Percentiles rank a stretch among this genome's conserved stretches.
These are phyloP conservation scores for Hystrix cristata DNA, from an alignment of 2,113 vertebrate genomes.

Conservation along the genomic window DNA sequence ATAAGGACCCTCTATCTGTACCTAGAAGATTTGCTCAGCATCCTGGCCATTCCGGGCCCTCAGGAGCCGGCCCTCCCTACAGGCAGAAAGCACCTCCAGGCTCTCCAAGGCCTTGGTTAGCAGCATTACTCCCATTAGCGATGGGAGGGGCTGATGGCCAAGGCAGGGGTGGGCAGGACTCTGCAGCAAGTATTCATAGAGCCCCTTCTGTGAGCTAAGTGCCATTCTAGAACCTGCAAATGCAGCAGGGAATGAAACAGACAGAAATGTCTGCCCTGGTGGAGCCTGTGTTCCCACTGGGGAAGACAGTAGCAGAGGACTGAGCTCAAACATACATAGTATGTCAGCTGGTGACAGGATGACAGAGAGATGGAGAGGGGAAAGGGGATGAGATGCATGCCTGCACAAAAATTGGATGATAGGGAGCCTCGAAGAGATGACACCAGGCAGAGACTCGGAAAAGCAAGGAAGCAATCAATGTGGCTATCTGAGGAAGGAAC, in stretches of 20 bases:
- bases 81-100: neutral
- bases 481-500: neutral
- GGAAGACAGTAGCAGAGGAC: neutral
- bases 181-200: neutral
- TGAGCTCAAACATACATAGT: neutral
- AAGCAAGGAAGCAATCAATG: neutral
- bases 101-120: neutral
- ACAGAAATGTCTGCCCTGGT: neutral
- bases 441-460: neutral
- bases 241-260: neutral
- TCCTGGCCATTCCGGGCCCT: neutral
- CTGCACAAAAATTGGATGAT: neutral
- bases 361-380: neutral
- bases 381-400: neutral
- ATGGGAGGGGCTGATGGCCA: neutral
- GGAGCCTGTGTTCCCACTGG: fast-evolving
- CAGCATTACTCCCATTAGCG: neutral
- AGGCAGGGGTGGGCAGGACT: neutral
- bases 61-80: neutral
- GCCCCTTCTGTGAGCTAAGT: neutral
- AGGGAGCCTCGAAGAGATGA: neutral
- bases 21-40: neutral
- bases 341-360: fast-evolving
- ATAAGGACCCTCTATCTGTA: neutral
- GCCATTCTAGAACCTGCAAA: neutral